Evolutionary conservation across 2,797 vertebrate genomes (phyloP).

Genomic region (Trichosurus vulpecula): DNA sequence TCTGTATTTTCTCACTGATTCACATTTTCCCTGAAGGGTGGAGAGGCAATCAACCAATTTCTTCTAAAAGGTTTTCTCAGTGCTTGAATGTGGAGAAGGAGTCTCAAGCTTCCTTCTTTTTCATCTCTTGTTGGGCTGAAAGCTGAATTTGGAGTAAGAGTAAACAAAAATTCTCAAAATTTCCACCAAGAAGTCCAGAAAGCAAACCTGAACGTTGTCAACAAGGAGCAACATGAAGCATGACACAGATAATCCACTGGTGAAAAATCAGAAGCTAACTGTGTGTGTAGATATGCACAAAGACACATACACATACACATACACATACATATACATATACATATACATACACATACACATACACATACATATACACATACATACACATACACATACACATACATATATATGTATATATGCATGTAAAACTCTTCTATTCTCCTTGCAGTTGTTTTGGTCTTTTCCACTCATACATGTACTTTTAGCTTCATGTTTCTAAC

Average conservation of each 20-base stretch:
- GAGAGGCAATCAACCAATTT: neutral
- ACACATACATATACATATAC: too few species aligned
- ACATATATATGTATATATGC: too few species aligned
- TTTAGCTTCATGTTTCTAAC: neutral
- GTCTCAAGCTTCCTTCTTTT: neutral
- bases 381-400: too few species aligned
- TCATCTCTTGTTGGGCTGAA: neutral
- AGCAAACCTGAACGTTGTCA: neutral
- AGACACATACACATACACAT: too few species aligned
- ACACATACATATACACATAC: too few species aligned
- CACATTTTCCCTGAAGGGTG: neutral
- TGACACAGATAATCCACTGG: neutral
- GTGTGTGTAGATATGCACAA: too few species aligned
- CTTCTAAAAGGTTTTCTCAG: neutral
- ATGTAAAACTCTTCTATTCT: neutral
- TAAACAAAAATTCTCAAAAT: neutral
- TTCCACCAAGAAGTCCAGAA: neutral
- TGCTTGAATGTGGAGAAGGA: neutral
- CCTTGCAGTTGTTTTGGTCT: too few species aligned
- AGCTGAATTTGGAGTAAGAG: neutral
- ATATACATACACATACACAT: too few species aligned
- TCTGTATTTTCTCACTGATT: neutral
- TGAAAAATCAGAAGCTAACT: neutral
- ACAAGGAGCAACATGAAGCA: neutral
- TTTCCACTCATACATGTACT: neutral